These are phyloP conservation scores for Drosophila kanapiae DNA, from an alignment of 1,140 invertebrate genomes.

Conservation along the genomic window DNA sequence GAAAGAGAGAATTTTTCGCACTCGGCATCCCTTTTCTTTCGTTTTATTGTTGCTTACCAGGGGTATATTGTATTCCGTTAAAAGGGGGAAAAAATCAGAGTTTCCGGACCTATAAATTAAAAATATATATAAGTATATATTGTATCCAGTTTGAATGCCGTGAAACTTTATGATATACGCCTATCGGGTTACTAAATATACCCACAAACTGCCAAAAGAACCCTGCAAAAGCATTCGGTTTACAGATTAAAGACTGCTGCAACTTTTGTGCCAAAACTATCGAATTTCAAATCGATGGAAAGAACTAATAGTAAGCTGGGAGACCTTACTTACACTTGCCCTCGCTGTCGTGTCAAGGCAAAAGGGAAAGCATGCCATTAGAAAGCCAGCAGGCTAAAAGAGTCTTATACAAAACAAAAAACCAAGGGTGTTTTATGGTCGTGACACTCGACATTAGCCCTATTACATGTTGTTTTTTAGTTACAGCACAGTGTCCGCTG, in stretches of 20 bases:
- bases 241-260: neutral
- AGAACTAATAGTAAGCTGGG: neutral
- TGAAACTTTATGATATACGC: constrained; percentile 1
- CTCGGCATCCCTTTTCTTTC: constrained; percentile 50
- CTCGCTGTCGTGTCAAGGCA: too few relatives aligned
- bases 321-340: too few relatives aligned
- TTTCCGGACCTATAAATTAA: constrained; percentile 19
- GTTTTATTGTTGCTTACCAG: constrained; percentile 3
- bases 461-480: constrained; percentile 32
- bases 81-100: neutral
- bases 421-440: constrained; percentile 18
- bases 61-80: constrained; percentile 6
- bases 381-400: neutral
- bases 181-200: neutral
- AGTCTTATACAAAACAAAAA: neutral
- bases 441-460: constrained; percentile 20
- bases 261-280: neutral
- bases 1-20: constrained; percentile 29
- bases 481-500: constrained; percentile 54
- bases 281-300: constrained; percentile 6
- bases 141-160: neutral
- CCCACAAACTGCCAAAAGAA: neutral
- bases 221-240: neutral
- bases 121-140: constrained; percentile 16
- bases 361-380: neutral